Conservation (phyloP, 2,797 vertebrate species). For the Emys orbicularis region DNA sequence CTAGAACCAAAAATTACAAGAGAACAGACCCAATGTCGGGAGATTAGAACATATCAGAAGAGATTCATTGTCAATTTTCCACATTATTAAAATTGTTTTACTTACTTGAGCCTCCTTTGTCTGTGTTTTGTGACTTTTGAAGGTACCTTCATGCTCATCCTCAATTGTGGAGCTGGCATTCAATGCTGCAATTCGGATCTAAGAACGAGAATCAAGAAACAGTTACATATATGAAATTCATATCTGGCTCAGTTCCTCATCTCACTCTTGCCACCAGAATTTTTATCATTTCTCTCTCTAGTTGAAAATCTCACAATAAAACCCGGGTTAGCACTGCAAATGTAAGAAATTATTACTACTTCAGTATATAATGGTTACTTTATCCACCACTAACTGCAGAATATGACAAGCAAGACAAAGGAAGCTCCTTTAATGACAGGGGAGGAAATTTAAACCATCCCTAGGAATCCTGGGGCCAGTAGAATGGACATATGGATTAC, state of each 20-base stretch:
- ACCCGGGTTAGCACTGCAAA: not conserved
- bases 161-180: conserved; percentile 92
- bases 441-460: not conserved
- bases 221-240: not conserved
- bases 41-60: not conserved
- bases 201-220: fast-evolving
- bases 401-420: not conserved
- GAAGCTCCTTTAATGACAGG: fast-evolving
- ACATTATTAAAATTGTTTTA: not conserved
- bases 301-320: not conserved
- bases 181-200: conserved; percentile 97
- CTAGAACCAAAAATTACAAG: not conserved
- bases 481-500: not conserved
- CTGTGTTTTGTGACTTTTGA: conserved; percentile 91
- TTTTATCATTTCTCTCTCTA: not conserved
- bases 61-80: not conserved
- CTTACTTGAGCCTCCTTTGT: conserved; percentile 97
- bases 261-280: not conserved
- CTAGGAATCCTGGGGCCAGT: not conserved
- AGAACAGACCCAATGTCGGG: not conserved
- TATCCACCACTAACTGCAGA: not conserved
- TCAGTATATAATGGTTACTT: not conserved
- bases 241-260: not conserved
- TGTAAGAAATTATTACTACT: not conserved
- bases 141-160: conserved; percentile 93